phyloP scores from a whole-genome alignment of 2,797 vertebrate genomes.

The Neoniphon sammara region DNA sequence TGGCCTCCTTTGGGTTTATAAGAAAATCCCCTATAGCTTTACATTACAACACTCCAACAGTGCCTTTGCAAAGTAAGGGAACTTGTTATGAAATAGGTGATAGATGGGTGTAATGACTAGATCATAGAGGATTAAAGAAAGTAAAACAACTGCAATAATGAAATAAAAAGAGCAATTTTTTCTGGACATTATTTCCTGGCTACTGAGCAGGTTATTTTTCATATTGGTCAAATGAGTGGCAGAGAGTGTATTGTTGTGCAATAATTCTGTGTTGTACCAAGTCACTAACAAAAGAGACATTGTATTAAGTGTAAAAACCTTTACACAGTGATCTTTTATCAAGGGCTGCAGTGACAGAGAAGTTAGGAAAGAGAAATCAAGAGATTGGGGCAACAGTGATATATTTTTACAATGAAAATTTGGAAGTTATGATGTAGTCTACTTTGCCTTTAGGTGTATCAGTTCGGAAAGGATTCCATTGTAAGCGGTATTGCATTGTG shows the following conservation, averaged over 20 bases:
- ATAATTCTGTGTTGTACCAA: conserved; percentile 43
- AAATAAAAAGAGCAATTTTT: conserved; percentile 13
- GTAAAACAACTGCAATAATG: not conserved
- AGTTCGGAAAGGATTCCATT: conserved; percentile 24
- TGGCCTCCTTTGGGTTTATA: conserved; percentile 10
- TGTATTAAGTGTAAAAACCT: conserved; percentile 20
- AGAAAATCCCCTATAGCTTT: conserved; percentile 10
- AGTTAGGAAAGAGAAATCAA: conserved; percentile 11
- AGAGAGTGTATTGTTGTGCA: conserved; percentile 39
- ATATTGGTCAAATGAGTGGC: conserved; percentile 28
- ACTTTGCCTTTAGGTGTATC: conserved; percentile 21
- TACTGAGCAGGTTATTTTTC: conserved; percentile 44
- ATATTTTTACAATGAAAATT: conserved; percentile 24
- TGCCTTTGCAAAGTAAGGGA: conserved; percentile 54
- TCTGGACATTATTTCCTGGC: conserved; percentile 14
- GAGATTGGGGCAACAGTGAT: conserved; percentile 25
- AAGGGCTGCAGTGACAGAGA: conserved; percentile 27
- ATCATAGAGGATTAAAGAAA: conserved; percentile 23
- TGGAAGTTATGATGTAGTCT: conserved; percentile 14
- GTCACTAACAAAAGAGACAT: conserved; percentile 25
- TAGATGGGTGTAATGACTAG: conserved; percentile 31
- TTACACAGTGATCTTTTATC: conserved; percentile 28
- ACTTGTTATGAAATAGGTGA: conserved; percentile 33
- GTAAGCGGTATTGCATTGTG: not conserved
- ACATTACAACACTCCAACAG: not conserved